These are phyloP conservation scores for Craniophora ligustri DNA, from an alignment of 2,888 invertebrate species.

Conservation along the genomic window DNA sequence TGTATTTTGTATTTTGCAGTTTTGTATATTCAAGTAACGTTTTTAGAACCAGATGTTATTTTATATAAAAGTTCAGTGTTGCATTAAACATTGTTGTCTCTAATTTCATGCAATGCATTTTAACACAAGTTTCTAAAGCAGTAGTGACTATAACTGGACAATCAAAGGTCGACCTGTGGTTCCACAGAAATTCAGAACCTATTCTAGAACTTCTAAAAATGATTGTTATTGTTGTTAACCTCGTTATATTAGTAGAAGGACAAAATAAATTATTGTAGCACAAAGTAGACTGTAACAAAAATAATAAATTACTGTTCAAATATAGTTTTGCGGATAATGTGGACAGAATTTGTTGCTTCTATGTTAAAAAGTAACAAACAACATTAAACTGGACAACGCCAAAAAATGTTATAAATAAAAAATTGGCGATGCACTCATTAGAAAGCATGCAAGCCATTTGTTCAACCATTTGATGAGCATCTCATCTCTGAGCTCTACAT, in stretches of 20 bases:
- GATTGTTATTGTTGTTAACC: conserved; percentile 13
- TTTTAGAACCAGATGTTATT: conserved; percentile 21
- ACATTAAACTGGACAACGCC: too few species aligned
- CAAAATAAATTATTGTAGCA: neutral
- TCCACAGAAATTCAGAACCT: conserved; percentile 4
- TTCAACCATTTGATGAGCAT: neutral
- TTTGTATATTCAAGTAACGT: conserved; percentile 35
- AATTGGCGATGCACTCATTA: neutral
- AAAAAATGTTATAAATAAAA: too few species aligned
- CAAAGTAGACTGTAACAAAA: too few species aligned
- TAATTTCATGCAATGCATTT: conserved; percentile 1
- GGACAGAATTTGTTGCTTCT: too few species aligned
- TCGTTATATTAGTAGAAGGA: neutral
- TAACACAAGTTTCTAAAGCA: neutral
- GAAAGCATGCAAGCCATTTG: neutral
- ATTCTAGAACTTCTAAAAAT: neutral
- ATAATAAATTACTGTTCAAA: too few species aligned
- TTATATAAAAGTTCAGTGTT: conserved; percentile 10
- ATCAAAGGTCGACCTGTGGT: neutral
- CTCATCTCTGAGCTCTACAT: conserved; percentile 1
- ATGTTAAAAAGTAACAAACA: too few species aligned
- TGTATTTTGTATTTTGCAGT: conserved; percentile 18
- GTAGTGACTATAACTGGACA: neutral
- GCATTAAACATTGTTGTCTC: neutral
- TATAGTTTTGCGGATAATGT: too few species aligned